phyloP scores from a whole-genome alignment of 1,140 invertebrate species.

The Dendroctonus ponderosae region DNA sequence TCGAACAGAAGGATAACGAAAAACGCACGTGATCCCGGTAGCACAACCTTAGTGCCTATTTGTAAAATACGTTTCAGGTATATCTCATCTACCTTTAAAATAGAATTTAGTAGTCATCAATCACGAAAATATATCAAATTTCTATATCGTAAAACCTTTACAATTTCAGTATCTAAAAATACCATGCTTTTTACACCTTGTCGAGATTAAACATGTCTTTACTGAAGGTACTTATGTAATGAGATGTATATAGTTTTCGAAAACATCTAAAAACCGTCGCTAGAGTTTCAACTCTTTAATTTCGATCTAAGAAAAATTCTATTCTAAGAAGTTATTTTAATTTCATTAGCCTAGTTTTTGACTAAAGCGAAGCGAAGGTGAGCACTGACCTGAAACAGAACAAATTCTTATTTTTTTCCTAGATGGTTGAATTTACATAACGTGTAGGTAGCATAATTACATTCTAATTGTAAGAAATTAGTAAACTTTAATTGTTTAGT shows the following conservation, averaged over 20 bases:
- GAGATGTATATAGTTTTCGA: slow-evolving; percentile 30
- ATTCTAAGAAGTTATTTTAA: slow-evolving; percentile 38
- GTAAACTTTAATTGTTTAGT: too few species aligned
- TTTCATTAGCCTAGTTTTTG: slow-evolving; percentile 36
- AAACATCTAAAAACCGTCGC: slow-evolving; percentile 23
- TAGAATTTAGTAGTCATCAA: slow-evolving; percentile 2
- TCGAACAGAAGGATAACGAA: background rate
- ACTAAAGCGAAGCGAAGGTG: slow-evolving; percentile 40
- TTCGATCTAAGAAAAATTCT: slow-evolving; percentile 36
- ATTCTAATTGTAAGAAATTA: too few species aligned
- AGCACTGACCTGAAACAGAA: slow-evolving; percentile 35
- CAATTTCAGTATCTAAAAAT: slow-evolving; percentile 32
- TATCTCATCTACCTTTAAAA: background rate
- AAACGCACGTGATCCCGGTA: background rate
- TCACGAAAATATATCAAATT: slow-evolving; percentile 41
- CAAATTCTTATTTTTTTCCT: background rate
- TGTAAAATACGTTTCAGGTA: slow-evolving; percentile 20
- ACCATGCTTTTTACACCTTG: slow-evolving; percentile 26
- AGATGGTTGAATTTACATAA: too few species aligned
- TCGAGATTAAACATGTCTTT: slow-evolving; percentile 33
- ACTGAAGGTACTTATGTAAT: slow-evolving; percentile 22
- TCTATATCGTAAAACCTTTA: slow-evolving; percentile 29
- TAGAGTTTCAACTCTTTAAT: slow-evolving; percentile 22
- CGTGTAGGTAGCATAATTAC: too few species aligned
- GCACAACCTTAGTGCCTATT: slow-evolving; percentile 2